Evolutionary conservation across 2,113 vertebrate species (phyloP).

Genomic region (Ginglymostoma cirratum): DNA sequence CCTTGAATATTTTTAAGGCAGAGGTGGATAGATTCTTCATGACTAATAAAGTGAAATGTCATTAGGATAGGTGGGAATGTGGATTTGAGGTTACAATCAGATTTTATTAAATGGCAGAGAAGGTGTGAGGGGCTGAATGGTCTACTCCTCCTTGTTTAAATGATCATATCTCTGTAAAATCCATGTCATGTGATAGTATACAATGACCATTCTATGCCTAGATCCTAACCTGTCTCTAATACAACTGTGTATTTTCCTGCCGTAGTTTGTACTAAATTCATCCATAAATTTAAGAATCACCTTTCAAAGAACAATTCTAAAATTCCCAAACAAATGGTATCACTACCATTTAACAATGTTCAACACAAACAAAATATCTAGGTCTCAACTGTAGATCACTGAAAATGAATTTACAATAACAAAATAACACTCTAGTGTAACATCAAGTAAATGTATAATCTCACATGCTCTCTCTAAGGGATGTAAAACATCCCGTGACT

Average conservation of each 20-base stretch:
- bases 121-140: too few relatives aligned
- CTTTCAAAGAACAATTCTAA: not conserved
- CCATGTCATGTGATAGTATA: not conserved
- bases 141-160: too few relatives aligned
- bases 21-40: too few relatives aligned
- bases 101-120: too few relatives aligned
- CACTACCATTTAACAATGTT: not conserved
- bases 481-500: not conserved
- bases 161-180: not conserved
- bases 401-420: not conserved
- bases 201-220: not conserved
- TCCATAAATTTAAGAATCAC: not conserved
- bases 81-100: too few relatives aligned
- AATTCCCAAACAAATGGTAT: not conserved
- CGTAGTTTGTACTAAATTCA: not conserved
- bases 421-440: not conserved
- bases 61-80: too few relatives aligned
- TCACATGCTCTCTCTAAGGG: not conserved
- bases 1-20: too few relatives aligned
- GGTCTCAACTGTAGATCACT: not conserved
- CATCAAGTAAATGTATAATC: not conserved
- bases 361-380: not conserved
- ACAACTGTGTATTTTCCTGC: not conserved
- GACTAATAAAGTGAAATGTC: too few relatives aligned
- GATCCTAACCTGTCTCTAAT: not conserved